Percentiles rank a stretch among this genome's conserved stretches.
Conservation (phyloP, 2,113 vertebrate species). For the Clarias magur region DNA sequence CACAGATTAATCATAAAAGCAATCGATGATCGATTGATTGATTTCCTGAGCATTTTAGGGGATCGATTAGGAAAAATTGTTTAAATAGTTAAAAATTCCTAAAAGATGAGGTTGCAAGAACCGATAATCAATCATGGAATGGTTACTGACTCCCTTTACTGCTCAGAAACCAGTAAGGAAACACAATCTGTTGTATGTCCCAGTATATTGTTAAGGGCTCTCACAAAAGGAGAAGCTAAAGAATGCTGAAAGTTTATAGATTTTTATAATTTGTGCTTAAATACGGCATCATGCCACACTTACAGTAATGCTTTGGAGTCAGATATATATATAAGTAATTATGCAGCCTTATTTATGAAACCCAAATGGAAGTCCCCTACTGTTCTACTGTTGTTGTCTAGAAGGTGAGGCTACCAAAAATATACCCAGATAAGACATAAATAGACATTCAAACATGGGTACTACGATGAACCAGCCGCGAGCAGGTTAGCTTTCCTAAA, state of each 20-base stretch:
- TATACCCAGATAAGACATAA: not conserved
- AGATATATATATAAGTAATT: not conserved
- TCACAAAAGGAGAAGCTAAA: not conserved
- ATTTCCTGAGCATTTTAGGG: too few species aligned
- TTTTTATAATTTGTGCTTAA: not conserved
- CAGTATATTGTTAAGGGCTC: not conserved
- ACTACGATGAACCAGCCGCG: not conserved
- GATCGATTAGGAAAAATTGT: too few species aligned
- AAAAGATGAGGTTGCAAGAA: too few species aligned
- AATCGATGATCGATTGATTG: too few species aligned
- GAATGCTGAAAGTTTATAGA: not conserved
- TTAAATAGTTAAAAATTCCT: too few species aligned
- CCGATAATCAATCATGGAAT: too few species aligned
- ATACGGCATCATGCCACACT: not conserved
- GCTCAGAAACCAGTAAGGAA: too few species aligned
- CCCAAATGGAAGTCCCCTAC: not conserved
- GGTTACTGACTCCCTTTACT: too few species aligned
- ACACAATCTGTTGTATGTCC: not conserved
- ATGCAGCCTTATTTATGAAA: not conserved
- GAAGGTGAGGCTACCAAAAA: conserved; percentile 6
- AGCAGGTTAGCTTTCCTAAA: not conserved
- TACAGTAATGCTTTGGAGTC: not conserved
- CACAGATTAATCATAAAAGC: too few species aligned
- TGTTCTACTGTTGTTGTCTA: not conserved
- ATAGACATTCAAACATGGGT: not conserved